phyloP scores from a whole-genome alignment of 2,888 invertebrate genomes.

The Fragum fragum region DNA sequence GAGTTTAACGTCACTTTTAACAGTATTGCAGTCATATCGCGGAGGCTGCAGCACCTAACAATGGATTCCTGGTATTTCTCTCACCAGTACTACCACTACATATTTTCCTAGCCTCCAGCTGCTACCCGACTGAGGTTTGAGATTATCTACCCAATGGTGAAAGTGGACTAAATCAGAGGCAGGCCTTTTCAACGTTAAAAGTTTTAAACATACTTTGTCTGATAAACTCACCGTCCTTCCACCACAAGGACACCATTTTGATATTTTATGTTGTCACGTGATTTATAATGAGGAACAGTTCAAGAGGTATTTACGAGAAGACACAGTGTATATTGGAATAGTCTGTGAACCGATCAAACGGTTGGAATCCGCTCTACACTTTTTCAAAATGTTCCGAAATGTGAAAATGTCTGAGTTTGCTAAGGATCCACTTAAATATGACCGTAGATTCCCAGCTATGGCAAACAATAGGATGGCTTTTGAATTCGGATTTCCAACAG shows the following conservation, averaged over 20 bases:
- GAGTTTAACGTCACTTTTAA: no score
- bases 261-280: no score
- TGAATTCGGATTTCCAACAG: conserved; percentile 70
- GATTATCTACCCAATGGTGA: no score
- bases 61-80: no score
- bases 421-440: conserved; percentile 49
- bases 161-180: conserved; percentile 35
- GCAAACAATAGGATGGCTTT: conserved; percentile 68
- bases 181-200: conserved; percentile 57
- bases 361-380: conserved; percentile 48
- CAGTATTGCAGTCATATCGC: no score
- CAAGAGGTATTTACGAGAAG: conserved; percentile 57
- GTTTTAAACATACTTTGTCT: conserved; percentile 29
- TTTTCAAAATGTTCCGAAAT: conserved; percentile 47
- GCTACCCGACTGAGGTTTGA: no score
- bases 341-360: no score
- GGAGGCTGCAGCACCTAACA: no score
- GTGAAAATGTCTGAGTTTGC: conserved; percentile 51
- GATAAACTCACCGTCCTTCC: conserved; percentile 59
- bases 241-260: conserved; percentile 55
- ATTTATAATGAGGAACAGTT: conserved; percentile 58
- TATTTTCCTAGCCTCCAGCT: no score
- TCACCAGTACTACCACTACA: no score
- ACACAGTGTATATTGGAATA: conserved; percentile 66
- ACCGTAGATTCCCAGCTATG: conserved; percentile 40